Evolutionary conservation across 1,140 invertebrate genomes (phyloP).

Genomic region (Brachionus calyciflorus): DNA sequence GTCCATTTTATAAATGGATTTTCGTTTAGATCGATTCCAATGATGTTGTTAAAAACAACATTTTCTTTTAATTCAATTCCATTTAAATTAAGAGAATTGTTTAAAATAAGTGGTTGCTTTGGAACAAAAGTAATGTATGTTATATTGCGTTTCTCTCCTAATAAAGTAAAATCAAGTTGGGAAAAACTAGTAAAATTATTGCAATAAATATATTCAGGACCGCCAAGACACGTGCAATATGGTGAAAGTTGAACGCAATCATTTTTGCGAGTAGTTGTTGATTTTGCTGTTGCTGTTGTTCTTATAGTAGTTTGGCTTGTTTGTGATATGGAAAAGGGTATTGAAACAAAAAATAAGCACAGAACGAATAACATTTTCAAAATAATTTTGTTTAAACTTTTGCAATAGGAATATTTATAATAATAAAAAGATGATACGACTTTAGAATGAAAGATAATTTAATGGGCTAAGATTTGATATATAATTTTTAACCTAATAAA

Average conservation of each 20-base stretch:
- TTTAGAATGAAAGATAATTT: too few species aligned
- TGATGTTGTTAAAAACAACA: conserved; percentile 8
- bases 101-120: not conserved
- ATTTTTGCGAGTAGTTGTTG: conserved; percentile 7
- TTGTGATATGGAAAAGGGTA: too few species aligned
- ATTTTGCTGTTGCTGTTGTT: too few species aligned
- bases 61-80: not conserved
- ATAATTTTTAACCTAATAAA: too few species aligned
- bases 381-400: too few species aligned
- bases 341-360: too few species aligned
- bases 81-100: conserved; percentile 3
- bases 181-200: not conserved
- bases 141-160: not conserved
- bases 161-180: conserved; percentile 21
- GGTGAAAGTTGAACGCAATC: not conserved
- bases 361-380: too few species aligned
- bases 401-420: too few species aligned
- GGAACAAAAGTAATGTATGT: not conserved
- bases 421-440: too few species aligned
- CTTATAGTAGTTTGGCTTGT: too few species aligned
- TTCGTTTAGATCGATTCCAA: not conserved
- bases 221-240: conserved; percentile 6
- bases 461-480: too few species aligned
- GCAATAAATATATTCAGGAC: not conserved
- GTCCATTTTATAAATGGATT: conserved; percentile 17